Base-by-base conservation (phyloP, 2,888 invertebrate species). In the Troides aeacus region DNA sequence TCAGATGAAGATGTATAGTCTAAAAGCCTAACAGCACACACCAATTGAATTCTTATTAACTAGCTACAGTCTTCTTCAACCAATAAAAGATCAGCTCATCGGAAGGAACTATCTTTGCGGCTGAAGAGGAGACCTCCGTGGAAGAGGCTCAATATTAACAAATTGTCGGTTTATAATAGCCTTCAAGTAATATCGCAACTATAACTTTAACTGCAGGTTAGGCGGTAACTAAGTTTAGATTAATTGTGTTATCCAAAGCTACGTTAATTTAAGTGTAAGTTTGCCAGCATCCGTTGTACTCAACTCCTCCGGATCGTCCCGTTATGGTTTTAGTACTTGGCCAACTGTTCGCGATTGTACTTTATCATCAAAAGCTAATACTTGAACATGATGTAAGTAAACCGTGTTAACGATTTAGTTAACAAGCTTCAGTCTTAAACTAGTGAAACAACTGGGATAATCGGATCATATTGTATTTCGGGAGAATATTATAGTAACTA, bases 211-310 rank as follows among this genome's bases (percentile, higher is more conserved):
- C 61, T 53, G 60, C 53, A 66, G 46, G 59, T 66, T 53, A 61
- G 30, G 60, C 66, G 61, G 36, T n/a, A 50, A 53, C 36, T 53
- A 61, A 66, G 66, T 66, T 66, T 60, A 61, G 53, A 66, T 66
- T 66, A 60, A 66, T 66, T 66, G 60, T 66, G 66, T 66, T 66
- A 66, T 66, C 66, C 60, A 60, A 61, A 17, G 66, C 21, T 60
- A 60, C 66, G 66, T 50, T 60, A 60, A 66, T 66, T 53, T 66
- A 50, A 53, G 61, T 39, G 50, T 53, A 63, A 63, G 53, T 66
- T 66, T 21, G 21, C 53, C 12, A 30, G 60, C 61, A 53, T 39
- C 66, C 66, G 23, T 64, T 61, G 50, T 8, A 50, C 50, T n/a
- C 15, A 62, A 42, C 61, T 62, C 12, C n/a, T 61, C n/a, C 42